A percentile compares a stretch with the other conserved stretches of the same genome.
These are phyloP conservation scores for Cydia amplana DNA, from an alignment of 1,140 invertebrate species.

Conservation along the genomic window DNA sequence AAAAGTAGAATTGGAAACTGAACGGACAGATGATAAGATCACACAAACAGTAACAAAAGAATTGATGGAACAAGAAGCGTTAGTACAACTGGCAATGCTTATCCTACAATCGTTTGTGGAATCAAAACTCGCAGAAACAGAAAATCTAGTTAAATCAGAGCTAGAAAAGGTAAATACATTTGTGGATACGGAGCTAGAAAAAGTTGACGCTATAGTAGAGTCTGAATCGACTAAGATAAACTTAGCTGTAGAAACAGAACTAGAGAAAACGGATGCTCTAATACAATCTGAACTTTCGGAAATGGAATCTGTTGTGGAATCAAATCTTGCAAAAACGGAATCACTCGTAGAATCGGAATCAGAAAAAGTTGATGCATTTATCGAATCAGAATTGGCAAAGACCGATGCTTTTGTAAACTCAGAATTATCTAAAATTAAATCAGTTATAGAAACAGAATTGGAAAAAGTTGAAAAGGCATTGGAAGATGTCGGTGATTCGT, in stretches of 20 bases:
- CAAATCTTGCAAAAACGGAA: background rate
- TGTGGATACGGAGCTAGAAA: background rate
- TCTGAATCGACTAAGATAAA: background rate
- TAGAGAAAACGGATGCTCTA: background rate
- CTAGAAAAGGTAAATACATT: background rate
- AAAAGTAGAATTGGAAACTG: background rate
- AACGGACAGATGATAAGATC: background rate
- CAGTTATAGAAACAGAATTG: background rate
- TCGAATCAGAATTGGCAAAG: background rate
- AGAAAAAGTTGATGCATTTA: background rate
- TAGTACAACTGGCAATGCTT: background rate
- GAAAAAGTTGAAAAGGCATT: background rate
- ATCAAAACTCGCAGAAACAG: conserved; percentile 4
- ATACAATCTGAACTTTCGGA: background rate
- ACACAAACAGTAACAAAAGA: background rate
- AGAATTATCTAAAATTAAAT: background rate
- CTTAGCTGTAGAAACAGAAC: background rate
- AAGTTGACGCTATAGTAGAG: background rate
- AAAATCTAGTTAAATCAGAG: background rate
- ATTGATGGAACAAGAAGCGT: background rate
- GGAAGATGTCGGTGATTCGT: background rate
- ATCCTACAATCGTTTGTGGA: conserved; percentile 7
- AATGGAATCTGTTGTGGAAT: background rate
- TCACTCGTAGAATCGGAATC: background rate
- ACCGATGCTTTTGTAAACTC: background rate